These are phyloP conservation scores for Nebria ingens DNA, from an alignment of 1,140 invertebrate genomes.

Conservation along the genomic window DNA sequence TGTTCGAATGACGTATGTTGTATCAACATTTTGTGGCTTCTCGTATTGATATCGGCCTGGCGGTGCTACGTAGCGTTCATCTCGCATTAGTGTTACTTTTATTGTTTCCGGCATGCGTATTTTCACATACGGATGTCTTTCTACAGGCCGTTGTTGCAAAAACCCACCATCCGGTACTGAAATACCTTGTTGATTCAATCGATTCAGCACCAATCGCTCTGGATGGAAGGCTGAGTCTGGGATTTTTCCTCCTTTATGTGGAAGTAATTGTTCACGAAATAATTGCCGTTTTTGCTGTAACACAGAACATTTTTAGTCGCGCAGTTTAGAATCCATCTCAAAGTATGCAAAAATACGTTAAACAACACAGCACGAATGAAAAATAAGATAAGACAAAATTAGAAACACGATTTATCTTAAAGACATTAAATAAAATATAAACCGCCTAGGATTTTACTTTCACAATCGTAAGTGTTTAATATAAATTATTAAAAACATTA, in stretches of 20 bases:
- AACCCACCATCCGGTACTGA: conserved; percentile 47
- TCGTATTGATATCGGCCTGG: conserved; percentile 33
- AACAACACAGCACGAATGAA: too few relatives aligned
- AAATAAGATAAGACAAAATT: too few relatives aligned
- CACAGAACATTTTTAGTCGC: too few relatives aligned
- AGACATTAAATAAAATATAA: too few relatives aligned
- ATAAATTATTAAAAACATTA: too few relatives aligned
- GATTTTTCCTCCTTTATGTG: conserved; percentile 50
- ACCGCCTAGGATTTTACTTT: too few relatives aligned
- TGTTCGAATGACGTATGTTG: conserved; percentile 37
- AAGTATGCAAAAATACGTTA: too few relatives aligned
- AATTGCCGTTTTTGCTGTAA: conserved; percentile 46
- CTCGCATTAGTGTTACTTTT: conserved; percentile 33
- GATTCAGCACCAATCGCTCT: conserved; percentile 48
- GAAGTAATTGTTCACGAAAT: conserved; percentile 51
- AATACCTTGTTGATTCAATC: conserved; percentile 51
- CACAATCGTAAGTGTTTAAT: too few relatives aligned
- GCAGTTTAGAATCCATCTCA: too few relatives aligned
- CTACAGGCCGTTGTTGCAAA: conserved; percentile 37
- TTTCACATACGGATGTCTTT: conserved; percentile 22
- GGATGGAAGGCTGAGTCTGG: conserved; percentile 51
- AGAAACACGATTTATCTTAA: too few relatives aligned
- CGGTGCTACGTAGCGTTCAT: conserved; percentile 35
- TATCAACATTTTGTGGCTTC: conserved; percentile 33
- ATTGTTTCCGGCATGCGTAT: conserved; percentile 16